Conservation (phyloP, 2,888 invertebrate species). For the Hirtodrosophila histrioides region DNA sequence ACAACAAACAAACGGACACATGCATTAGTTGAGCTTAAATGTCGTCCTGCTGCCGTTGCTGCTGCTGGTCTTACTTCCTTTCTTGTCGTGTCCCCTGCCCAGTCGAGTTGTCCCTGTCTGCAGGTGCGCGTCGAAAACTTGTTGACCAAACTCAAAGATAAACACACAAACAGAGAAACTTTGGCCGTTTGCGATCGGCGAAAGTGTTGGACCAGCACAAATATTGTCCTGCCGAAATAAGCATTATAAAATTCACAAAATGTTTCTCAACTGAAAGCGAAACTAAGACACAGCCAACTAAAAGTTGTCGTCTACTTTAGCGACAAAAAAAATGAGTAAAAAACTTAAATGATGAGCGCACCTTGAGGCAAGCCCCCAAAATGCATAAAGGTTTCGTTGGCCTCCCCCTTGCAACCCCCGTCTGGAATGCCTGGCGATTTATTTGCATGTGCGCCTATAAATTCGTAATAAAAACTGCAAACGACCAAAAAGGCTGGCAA, state of each 20-base stretch:
- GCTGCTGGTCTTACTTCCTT: constrained; percentile 19
- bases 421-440: constrained; percentile 66
- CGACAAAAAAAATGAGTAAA: constrained; percentile 1
- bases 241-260: constrained; percentile 74
- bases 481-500: constrained; percentile 68
- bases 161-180: constrained; percentile 59
- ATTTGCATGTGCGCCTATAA: constrained; percentile 81
- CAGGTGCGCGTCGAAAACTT: constrained; percentile 74
- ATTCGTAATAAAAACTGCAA: constrained; percentile 81
- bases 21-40: constrained; percentile 77
- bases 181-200: constrained; percentile 40
- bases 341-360: constrained; percentile 39
- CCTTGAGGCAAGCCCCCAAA: constrained; percentile 35
- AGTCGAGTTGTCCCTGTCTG: constrained; percentile 40
- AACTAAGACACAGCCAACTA: constrained; percentile 35
- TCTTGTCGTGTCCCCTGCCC: constrained; percentile 13
- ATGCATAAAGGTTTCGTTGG: neutral
- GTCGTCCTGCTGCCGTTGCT: constrained; percentile 31
- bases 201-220: constrained; percentile 70
- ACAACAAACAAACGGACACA: constrained; percentile 75
- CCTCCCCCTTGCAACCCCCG: neutral
- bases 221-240: constrained; percentile 67
- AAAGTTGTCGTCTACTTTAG: constrained; percentile 42
- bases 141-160: constrained; percentile 81
- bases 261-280: constrained; percentile 64